These are phyloP conservation scores for Pseudomyrmex cubaensis DNA, from an alignment of 1,140 invertebrate species.

Conservation along the genomic window DNA sequence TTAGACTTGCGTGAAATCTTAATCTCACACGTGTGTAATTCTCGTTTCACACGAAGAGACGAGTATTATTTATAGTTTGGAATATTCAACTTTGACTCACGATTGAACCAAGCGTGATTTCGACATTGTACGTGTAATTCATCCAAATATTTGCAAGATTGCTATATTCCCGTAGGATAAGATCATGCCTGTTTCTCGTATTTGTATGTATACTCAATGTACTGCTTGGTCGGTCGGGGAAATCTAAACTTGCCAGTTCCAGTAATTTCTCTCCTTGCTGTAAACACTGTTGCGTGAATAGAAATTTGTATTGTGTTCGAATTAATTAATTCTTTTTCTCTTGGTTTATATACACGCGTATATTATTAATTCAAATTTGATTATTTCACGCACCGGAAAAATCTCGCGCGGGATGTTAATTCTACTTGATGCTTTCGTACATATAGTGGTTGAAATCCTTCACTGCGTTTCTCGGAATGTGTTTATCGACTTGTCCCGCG, in stretches of 20 bases:
- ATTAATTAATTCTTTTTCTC: constrained; percentile 45
- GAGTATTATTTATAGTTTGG: not conserved
- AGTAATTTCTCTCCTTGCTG: constrained; percentile 51
- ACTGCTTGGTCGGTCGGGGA: constrained; percentile 67
- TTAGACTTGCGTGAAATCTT: too few relatives aligned
- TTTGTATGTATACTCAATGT: constrained; percentile 61
- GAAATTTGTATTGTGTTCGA: constrained; percentile 32
- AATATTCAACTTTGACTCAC: constrained; percentile 22
- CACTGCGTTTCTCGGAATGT: constrained; percentile 47
- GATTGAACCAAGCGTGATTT: constrained; percentile 23
- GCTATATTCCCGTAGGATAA: constrained; percentile 50
- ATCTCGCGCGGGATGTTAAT: not conserved
- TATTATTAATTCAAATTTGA: too few relatives aligned
- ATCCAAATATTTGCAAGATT: constrained; percentile 64
- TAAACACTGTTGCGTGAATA: constrained; percentile 25
- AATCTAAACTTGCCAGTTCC: constrained; percentile 72
- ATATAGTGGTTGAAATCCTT: not conserved
- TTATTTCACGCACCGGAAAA: not conserved
- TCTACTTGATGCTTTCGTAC: not conserved
- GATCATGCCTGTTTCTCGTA: constrained; percentile 42
- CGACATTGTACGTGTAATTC: constrained; percentile 37
- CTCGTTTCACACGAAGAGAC: too few relatives aligned
- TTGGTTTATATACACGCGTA: not conserved
- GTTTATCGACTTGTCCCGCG: constrained; percentile 73
- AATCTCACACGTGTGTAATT: too few relatives aligned